Percentiles rank a stretch among this genome's conserved stretches.
These are phyloP conservation scores for Hypothenemus hampei DNA, from an alignment of 1,140 invertebrate genomes.

Conservation along the genomic window DNA sequence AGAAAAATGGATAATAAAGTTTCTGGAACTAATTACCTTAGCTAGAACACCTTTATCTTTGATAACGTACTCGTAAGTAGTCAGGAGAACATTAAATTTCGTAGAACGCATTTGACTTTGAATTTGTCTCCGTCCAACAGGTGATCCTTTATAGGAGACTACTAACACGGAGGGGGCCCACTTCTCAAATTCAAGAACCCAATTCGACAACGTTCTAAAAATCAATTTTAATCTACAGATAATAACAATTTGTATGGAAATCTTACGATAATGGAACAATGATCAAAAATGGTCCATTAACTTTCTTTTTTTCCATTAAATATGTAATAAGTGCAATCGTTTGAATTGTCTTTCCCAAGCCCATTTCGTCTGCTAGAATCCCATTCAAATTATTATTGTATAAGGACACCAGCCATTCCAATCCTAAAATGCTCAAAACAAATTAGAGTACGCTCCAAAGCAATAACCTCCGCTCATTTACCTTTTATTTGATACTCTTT, in stretches of 20 bases:
- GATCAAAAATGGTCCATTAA: conserved; percentile 95
- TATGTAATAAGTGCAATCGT: conserved; percentile 96
- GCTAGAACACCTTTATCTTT: conserved; percentile 64
- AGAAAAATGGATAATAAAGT: too few species aligned
- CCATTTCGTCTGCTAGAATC: conserved; percentile 88
- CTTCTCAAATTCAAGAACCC: conserved; percentile 99
- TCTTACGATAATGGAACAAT: conserved; percentile 99
- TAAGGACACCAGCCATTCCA: conserved; percentile 97
- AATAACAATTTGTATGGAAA: too few species aligned
- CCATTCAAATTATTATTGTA: conserved; percentile 99
- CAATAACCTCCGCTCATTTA: not conserved
- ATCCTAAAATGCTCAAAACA: conserved; percentile 24
- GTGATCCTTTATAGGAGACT: conserved; percentile 90
- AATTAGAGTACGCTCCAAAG: not conserved
- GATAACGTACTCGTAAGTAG: conserved; percentile 98
- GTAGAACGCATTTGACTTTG: conserved; percentile 85
- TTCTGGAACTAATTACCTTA: too few species aligned
- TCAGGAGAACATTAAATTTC: conserved; percentile 96
- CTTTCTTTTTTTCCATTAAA: conserved; percentile 90
- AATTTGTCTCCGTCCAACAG: conserved; percentile 75
- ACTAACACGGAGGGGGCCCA: conserved; percentile 99
- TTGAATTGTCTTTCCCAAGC: conserved; percentile 97
- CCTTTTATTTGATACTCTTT: conserved; percentile 98
- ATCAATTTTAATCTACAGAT: too few species aligned
- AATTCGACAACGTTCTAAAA: conserved; percentile 99